phyloP scores from a whole-genome alignment of 2,888 invertebrate genomes.

The Autographa pulchrina region DNA sequence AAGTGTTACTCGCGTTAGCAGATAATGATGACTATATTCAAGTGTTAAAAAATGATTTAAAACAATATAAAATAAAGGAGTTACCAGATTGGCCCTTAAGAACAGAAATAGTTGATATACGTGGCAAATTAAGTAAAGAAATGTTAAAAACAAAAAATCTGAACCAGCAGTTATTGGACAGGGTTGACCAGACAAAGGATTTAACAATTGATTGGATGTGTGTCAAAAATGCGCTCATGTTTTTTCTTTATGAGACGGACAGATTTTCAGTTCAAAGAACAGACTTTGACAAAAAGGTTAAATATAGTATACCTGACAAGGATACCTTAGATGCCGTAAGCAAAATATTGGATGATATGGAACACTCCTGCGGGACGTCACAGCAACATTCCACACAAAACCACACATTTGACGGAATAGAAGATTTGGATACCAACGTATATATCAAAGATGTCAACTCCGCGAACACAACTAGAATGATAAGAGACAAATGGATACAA shows the following conservation, averaged over 20 bases:
- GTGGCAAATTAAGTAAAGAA: background rate
- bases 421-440: constrained; percentile 1
- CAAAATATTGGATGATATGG: constrained; percentile 10
- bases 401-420: constrained; percentile 10
- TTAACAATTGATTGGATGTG: constrained; percentile 19
- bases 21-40: constrained; percentile 7
- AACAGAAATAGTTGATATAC: background rate
- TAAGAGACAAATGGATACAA: constrained; percentile 5
- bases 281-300: background rate
- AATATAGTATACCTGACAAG: background rate
- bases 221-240: constrained; percentile 12
- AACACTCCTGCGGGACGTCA: background rate
- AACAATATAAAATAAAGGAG: background rate
- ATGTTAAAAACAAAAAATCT: background rate
- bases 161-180: background rate
- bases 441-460: background rate
- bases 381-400: background rate
- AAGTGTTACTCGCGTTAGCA: background rate
- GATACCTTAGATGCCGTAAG: background rate
- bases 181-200: constrained; percentile 6
- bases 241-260: constrained; percentile 2
- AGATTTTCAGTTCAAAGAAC: background rate
- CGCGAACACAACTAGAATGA: background rate
- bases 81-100: constrained; percentile 7
- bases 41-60: background rate